Evolutionary conservation across 2,888 invertebrate species (phyloP).

Genomic region (Nephrotoma guestfalica): DNA sequence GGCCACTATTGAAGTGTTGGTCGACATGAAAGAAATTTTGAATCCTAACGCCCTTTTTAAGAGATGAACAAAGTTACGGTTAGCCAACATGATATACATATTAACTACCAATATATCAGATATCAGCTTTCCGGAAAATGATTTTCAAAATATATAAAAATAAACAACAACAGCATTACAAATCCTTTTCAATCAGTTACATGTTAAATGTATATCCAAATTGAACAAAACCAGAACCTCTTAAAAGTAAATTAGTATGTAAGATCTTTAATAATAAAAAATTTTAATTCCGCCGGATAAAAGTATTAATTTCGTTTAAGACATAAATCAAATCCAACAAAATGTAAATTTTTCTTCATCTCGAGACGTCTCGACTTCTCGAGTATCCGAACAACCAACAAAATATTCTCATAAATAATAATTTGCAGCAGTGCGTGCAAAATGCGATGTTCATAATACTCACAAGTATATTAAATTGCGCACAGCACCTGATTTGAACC

Average conservation of each 20-base stretch:
- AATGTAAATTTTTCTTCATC: not conserved
- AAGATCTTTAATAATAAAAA: not conserved
- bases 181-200: not conserved
- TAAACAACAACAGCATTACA: not conserved
- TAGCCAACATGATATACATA: too few relatives aligned
- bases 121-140: not conserved
- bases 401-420: not conserved
- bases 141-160: not conserved
- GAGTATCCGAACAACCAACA: not conserved
- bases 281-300: slow-evolving; percentile 2
- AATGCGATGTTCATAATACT: not conserved
- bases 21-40: too few relatives aligned
- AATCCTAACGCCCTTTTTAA: too few relatives aligned
- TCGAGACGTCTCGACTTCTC: not conserved
- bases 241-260: not conserved
- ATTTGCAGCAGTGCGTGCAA: not conserved
- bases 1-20: too few relatives aligned
- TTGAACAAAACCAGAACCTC: not conserved
- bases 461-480: not conserved
- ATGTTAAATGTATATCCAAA: not conserved
- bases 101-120: not conserved
- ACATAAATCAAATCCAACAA: not conserved
- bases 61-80: too few relatives aligned
- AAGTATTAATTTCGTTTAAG: slow-evolving; percentile 1
- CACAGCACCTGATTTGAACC: not conserved